phyloP scores from a whole-genome alignment of 64 coral and sea anemone species.

The Montipora foliosa region DNA sequence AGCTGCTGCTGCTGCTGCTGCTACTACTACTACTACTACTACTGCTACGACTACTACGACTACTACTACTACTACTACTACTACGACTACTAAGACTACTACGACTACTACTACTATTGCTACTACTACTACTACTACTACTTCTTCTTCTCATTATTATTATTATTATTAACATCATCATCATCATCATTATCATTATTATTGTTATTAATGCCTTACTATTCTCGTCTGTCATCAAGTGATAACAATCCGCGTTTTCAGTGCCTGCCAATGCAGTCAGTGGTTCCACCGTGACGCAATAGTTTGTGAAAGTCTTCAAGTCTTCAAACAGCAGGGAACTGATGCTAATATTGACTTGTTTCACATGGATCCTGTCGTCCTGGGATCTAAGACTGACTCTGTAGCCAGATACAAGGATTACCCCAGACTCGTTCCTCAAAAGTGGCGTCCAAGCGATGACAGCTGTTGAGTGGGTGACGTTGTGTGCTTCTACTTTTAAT shows the following conservation, averaged over 20 bases:
- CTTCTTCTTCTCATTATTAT: too few relatives aligned
- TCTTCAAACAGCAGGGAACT: neutral
- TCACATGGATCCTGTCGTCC: neutral
- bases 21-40: too few relatives aligned
- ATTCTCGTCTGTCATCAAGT: conserved; percentile 7
- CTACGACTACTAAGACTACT: too few relatives aligned
- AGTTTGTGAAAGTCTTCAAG: conserved; percentile 26
- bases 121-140: too few relatives aligned
- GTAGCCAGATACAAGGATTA: conserved; percentile 1
- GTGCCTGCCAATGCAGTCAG: neutral
- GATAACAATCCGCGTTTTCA: neutral
- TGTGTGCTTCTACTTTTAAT: neutral
- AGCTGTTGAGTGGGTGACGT: conserved; percentile 6
- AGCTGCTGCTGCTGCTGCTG: too few relatives aligned
- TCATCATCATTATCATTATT: too few relatives aligned
- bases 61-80: too few relatives aligned
- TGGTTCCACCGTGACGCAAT: conserved; percentile 30
- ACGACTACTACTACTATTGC: too few relatives aligned
- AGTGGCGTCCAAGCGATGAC: neutral
- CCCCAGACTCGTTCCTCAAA: neutral
- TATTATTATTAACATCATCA: too few relatives aligned
- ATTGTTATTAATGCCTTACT: neutral
- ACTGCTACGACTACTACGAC: too few relatives aligned
- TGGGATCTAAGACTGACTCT: neutral
- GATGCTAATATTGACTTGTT: neutral